Percentiles rank a stretch among this genome's conserved stretches.
Conservation (phyloP, 2,113 vertebrate genomes). For the Platichthys stellatus region DNA sequence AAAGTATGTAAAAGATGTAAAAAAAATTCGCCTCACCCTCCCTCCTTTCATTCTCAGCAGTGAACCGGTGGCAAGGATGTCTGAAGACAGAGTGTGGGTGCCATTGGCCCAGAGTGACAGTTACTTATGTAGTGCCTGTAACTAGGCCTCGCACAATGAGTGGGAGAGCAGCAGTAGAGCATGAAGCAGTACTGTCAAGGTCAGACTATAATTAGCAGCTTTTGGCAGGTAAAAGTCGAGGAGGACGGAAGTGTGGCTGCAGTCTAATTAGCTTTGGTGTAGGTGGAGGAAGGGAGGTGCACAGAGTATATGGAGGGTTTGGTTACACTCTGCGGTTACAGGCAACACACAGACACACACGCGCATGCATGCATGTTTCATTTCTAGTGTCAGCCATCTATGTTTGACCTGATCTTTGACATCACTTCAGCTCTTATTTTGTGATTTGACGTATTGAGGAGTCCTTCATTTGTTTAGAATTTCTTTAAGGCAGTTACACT, state of each 20-base stretch:
- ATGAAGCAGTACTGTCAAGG: slow-evolving; percentile 34
- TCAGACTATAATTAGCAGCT: slow-evolving; percentile 70
- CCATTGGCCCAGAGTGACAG: slow-evolving; percentile 44
- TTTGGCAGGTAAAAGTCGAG: slow-evolving; percentile 49
- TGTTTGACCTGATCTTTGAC: neutral
- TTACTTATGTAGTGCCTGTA: slow-evolving; percentile 50
- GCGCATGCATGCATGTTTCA: neutral
- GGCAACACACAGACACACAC: neutral
- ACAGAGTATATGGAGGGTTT: neutral
- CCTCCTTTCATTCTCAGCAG: neutral
- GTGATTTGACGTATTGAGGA: neutral
- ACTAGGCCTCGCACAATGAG: slow-evolving; percentile 30
- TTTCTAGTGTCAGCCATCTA: neutral
- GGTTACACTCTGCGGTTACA: neutral
- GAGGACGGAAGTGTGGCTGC: slow-evolving; percentile 42
- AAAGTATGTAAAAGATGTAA: too few relatives aligned
- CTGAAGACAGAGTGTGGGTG: slow-evolving; percentile 34
- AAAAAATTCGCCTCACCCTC: neutral
- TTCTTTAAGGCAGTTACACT: neutral
- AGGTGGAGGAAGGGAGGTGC: slow-evolving; percentile 29
- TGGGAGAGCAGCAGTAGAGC: slow-evolving; percentile 55
- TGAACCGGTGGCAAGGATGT: slow-evolving; percentile 12
- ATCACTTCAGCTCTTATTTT: neutral
- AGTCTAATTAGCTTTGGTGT: slow-evolving; percentile 51
- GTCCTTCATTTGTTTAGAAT: neutral